These are phyloP conservation scores for Emydoidea blandingii DNA, from an alignment of 2,797 vertebrate species.

Conservation along the genomic window DNA sequence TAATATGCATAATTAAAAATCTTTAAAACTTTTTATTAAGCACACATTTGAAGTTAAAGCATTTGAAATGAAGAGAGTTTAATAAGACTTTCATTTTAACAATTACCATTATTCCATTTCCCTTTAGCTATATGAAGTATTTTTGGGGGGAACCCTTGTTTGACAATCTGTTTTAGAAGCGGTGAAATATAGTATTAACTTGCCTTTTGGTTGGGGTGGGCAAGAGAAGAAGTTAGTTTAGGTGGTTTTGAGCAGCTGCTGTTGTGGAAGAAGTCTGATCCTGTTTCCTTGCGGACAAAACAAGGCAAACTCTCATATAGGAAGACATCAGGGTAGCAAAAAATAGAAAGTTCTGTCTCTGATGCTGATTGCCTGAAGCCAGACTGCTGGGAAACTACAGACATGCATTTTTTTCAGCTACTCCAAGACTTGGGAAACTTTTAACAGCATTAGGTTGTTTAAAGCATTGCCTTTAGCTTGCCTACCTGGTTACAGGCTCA, in stretches of 20 bases:
- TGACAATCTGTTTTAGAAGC: background rate
- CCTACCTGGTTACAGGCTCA: background rate
- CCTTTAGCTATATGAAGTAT: background rate
- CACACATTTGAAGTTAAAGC: background rate
- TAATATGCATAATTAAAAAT: background rate
- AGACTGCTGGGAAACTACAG: background rate
- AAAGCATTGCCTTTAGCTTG: background rate
- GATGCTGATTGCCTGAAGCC: background rate
- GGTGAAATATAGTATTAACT: background rate
- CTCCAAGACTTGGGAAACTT: background rate
- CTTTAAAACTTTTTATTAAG: slow-evolving; percentile 7
- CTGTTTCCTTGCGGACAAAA: background rate
- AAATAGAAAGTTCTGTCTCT: background rate
- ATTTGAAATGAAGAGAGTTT: background rate
- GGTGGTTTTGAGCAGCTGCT: background rate
- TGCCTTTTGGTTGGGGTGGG: background rate
- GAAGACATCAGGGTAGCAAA: background rate
- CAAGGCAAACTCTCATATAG: background rate
- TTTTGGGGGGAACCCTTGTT: background rate
- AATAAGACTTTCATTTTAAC: background rate
- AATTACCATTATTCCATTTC: background rate
- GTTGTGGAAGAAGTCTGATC: background rate
- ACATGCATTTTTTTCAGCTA: background rate
- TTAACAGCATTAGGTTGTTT: background rate
- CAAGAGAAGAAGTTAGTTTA: background rate